Evolutionary conservation across 1,140 invertebrate genomes (phyloP).

Genomic region (Dolichoris vasculosae): DNA sequence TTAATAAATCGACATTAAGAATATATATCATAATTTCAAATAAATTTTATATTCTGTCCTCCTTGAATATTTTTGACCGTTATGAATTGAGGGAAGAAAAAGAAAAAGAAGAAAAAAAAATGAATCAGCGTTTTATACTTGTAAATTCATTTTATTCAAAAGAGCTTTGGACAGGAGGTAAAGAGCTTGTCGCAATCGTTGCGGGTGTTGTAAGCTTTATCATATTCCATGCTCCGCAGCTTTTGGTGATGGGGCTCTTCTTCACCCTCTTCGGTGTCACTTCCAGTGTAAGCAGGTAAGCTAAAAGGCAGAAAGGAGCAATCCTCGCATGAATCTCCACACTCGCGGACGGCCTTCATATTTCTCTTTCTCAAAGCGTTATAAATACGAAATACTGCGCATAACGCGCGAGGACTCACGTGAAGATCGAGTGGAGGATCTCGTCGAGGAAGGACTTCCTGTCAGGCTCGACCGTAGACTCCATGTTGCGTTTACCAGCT

Average conservation of each 20-base stretch:
- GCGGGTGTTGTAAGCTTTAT: constrained; percentile 56
- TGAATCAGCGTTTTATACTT: neutral
- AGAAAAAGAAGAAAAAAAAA: neutral
- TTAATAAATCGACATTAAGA: too few relatives aligned
- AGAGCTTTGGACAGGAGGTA: constrained; percentile 56
- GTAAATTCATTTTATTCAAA: constrained; percentile 53
- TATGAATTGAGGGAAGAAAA: neutral
- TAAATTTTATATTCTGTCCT: too few relatives aligned
- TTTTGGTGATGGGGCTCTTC: neutral
- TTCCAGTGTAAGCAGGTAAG: neutral
- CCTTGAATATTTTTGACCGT: too few relatives aligned
- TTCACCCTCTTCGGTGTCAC: constrained; percentile 4
- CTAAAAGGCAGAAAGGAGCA: neutral
- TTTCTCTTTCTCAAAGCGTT: neutral
- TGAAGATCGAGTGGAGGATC: constrained; percentile 77
- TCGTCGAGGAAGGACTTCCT: constrained; percentile 76
- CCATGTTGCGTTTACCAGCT: constrained; percentile 67
- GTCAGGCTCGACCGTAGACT: constrained; percentile 18
- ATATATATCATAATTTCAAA: too few relatives aligned
- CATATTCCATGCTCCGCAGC: constrained; percentile 56
- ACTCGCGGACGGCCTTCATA: neutral
- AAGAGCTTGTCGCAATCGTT: constrained; percentile 60
- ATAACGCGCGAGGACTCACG: constrained; percentile 71
- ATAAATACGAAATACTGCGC: neutral
- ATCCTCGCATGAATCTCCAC: neutral